Evolutionary conservation across 2,113 vertebrate species (phyloP).

Genomic region (Dendrocopos noguchii): DNA sequence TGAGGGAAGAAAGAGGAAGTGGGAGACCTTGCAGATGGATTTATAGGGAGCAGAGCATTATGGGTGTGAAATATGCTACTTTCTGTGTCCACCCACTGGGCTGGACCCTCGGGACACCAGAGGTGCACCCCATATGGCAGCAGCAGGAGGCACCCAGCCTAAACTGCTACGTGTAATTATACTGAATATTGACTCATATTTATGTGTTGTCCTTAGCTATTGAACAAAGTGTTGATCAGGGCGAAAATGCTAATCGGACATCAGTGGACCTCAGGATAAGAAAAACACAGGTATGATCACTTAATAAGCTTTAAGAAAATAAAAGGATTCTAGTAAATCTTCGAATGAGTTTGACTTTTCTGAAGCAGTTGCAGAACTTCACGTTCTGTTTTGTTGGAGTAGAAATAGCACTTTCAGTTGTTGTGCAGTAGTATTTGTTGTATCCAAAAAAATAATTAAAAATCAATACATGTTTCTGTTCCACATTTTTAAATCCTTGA

Average conservation of each 20-base stretch:
- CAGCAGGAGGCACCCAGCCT: no score
- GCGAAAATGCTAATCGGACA: conserved; percentile 77
- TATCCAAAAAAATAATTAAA: not conserved
- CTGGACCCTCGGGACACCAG: no score
- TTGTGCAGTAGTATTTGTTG: not conserved
- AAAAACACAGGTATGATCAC: conserved; percentile 88
- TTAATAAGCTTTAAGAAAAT: rapidly evolving
- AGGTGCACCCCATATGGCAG: no score
- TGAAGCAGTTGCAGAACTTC: not conserved
- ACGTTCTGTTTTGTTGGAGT: not conserved
- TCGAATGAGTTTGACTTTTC: not conserved
- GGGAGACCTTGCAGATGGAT: no score
- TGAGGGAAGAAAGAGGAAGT: no score
- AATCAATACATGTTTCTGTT: not conserved
- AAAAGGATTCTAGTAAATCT: not conserved
- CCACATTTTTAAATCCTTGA: not conserved
- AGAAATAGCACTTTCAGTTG: not conserved
- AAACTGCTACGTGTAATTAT: not conserved
- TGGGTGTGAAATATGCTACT: no score
- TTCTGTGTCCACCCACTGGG: no score
- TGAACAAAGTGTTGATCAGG: conserved; percentile 85
- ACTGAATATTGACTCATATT: not conserved
- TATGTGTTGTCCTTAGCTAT: conserved; percentile 78
- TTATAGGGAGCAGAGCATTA: no score
- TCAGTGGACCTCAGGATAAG: conserved; percentile 91